A percentile compares a stretch with the other conserved stretches of the same genome.
Conservation (phyloP, 1,140 invertebrate species). For the Parapsyche elsis region DNA sequence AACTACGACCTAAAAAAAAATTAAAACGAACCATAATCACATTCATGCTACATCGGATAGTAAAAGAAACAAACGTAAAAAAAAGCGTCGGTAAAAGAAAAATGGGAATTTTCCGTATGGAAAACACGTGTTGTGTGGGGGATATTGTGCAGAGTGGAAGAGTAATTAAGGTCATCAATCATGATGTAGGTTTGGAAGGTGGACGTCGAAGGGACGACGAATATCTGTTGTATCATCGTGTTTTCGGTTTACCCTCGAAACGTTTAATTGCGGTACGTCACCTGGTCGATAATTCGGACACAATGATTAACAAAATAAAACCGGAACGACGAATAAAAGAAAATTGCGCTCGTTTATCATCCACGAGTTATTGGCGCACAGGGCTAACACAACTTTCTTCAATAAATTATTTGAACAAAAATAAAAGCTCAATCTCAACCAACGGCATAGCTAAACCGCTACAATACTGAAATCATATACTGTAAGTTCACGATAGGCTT, state of each 20-base stretch:
- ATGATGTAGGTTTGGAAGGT: neutral
- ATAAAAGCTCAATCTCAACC: no score
- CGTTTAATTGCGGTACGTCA: slow-evolving; percentile 25
- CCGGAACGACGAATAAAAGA: slow-evolving; percentile 45
- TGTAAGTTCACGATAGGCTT: no score
- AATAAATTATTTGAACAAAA: no score
- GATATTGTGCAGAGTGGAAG: slow-evolving; percentile 11
- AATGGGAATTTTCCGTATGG: neutral
- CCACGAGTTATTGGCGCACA: slow-evolving; percentile 22
- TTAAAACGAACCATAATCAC: neutral
- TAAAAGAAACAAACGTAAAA: neutral
- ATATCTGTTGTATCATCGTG: neutral
- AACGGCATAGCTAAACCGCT: no score
- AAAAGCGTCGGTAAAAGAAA: neutral
- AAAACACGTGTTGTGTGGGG: neutral
- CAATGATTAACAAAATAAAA: slow-evolving; percentile 37
- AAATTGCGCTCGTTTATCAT: slow-evolving; percentile 53
- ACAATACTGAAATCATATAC: no score
- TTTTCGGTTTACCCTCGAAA: neutral
- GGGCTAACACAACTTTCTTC: neutral
- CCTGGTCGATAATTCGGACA: slow-evolving; percentile 20
- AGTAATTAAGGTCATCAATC: slow-evolving; percentile 34
- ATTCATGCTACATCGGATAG: neutral
- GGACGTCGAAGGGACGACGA: neutral
- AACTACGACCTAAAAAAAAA: slow-evolving; percentile 77